These are phyloP conservation scores for Trachops cirrhosus DNA, from an alignment of 2,797 vertebrate species.

Conservation along the genomic window DNA sequence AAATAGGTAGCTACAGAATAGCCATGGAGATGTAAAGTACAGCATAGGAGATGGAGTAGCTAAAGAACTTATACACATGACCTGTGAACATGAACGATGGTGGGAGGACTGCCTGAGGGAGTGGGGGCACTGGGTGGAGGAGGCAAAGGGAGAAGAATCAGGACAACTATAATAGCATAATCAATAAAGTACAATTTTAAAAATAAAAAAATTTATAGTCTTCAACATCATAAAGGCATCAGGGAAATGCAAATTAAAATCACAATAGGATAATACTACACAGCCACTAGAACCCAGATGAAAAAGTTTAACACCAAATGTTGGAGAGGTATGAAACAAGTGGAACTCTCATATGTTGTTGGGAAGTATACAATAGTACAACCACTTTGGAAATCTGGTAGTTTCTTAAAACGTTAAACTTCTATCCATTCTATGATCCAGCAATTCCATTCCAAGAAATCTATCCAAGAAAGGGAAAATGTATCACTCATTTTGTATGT, in stretches of 20 bases:
- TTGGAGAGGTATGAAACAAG: not conserved
- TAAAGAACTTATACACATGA: too few species aligned
- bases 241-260: not conserved
- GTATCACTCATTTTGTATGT: not conserved
- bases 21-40: too few species aligned
- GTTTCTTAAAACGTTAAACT: slow-evolving; percentile 5
- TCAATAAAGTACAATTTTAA: too few species aligned
- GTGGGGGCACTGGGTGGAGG: too few species aligned
- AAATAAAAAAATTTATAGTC: not conserved
- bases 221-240: not conserved
- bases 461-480: not conserved
- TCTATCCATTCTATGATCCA: not conserved
- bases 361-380: not conserved
- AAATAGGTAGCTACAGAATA: too few species aligned
- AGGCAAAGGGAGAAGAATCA: too few species aligned
- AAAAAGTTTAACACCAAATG: not conserved
- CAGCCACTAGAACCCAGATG: not conserved
- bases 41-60: too few species aligned
- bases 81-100: too few species aligned
- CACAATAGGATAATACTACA: not conserved
- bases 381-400: not conserved
- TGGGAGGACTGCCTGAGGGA: too few species aligned
- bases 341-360: not conserved
- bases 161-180: too few species aligned
- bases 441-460: not conserved